Evolutionary conservation across 2,888 invertebrate species (phyloP), one percentile per base, ranked within the genome.

Genomic region (Dioctria linearis): DNA sequence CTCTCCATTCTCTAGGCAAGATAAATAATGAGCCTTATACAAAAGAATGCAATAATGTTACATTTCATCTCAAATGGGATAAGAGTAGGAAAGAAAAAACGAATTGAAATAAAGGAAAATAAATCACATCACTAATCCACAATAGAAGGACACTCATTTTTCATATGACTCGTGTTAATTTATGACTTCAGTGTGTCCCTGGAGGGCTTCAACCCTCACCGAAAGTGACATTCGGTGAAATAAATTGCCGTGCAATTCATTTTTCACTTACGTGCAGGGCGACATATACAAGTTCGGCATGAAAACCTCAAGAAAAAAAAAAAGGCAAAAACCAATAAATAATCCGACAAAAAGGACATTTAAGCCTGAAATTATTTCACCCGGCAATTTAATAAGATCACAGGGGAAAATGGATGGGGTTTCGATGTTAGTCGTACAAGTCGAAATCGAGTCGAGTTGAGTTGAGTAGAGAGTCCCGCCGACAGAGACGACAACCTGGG

Each of bases 361-460:
- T 83, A 83, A 83, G 82, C 82, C 81, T 80, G 79, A 84, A 84
- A 84, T 84, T 84, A 84, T 82, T 82, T 83, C 82, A 82, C 81
- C 82, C 82, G 82, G 83, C 82, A 82, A 83, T 83, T 83, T 83
- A 83, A 83, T 83, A 83, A 83, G 82, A 83, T 83, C 83, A 83
- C 83, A 75, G 81, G 83, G 83, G 83, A 83, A 69, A 63, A 46
- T 43, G 25, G 25, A 25, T 25, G 25, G 25, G 66, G 42, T 42
- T 66, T 43, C 46, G 43, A 6, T 43, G 43, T 40, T 42, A 66
- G 37, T 43, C n/a, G 42, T 11, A 66, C 11, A 37, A 76, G 76
- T 76, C 25, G 25, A 25, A 25, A 25, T 25, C 25, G 25, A 25
- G 25, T 25, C 2, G 25, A 25, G 25, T 25, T 25, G 25, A 25